Conservation (phyloP, 1,140 invertebrate species). For the Papilio dardanus region DNA sequence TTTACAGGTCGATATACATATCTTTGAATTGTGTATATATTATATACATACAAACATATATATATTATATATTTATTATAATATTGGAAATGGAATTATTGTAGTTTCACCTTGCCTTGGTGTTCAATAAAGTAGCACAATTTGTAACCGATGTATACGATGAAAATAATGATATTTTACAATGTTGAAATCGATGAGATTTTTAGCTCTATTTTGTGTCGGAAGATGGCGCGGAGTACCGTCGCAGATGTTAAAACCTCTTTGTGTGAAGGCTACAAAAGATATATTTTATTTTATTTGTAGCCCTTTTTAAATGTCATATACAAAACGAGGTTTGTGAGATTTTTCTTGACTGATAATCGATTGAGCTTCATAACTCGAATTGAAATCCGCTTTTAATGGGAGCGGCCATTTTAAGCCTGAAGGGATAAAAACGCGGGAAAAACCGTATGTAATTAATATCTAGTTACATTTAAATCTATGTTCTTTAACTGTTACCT, state of each 20-base stretch:
- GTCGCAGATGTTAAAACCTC: slow-evolving; percentile 51
- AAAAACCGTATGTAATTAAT: slow-evolving; percentile 15
- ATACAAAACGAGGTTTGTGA: slow-evolving; percentile 36
- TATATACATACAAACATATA: slow-evolving; percentile 56
- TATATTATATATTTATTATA: slow-evolving; percentile 47
- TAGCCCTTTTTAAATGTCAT: slow-evolving; percentile 32
- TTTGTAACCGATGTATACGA: slow-evolving; percentile 82
- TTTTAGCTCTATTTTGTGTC: slow-evolving; percentile 79
- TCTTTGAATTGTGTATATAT: slow-evolving; percentile 75
- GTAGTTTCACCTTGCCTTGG: slow-evolving; percentile 79
- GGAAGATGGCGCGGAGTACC: slow-evolving; percentile 68
- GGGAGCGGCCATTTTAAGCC: slow-evolving; percentile 28
- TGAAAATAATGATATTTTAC: slow-evolving; percentile 80
- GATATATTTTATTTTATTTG: slow-evolving; percentile 35
- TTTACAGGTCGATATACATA: slow-evolving; percentile 79
- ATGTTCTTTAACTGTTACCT: slow-evolving; percentile 32
- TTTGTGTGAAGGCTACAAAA: slow-evolving; percentile 37
- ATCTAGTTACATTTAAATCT: slow-evolving; percentile 25
- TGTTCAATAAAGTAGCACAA: slow-evolving; percentile 80
- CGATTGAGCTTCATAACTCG: slow-evolving; percentile 44
- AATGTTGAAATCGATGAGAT: slow-evolving; percentile 78
- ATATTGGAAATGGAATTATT: slow-evolving; percentile 62
- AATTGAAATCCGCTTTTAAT: slow-evolving; percentile 40
- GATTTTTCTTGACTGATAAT: slow-evolving; percentile 44
- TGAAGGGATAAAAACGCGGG: slow-evolving; percentile 2